phyloP scores from a whole-genome alignment of 2,113 vertebrate species.

The Psittacus erithacus region DNA sequence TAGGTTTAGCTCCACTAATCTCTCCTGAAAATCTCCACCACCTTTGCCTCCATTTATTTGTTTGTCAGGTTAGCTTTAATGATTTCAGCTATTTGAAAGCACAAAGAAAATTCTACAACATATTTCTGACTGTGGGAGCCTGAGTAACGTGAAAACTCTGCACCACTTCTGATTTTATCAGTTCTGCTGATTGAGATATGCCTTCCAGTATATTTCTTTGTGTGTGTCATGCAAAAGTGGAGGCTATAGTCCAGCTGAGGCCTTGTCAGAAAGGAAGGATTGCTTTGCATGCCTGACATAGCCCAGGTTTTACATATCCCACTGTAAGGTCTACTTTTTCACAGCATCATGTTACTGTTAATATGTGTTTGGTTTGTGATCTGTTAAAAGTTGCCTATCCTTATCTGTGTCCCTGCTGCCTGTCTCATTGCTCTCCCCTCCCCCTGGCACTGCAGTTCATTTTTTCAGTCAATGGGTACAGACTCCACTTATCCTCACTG shows the following conservation, averaged over 20 bases:
- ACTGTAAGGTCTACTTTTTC: neutral
- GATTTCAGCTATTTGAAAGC: neutral
- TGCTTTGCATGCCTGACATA: neutral
- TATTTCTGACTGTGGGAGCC: neutral
- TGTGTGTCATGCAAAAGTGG: neutral
- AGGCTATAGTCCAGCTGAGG: neutral
- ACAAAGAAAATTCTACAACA: neutral
- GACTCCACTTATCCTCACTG: neutral
- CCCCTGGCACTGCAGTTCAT: neutral
- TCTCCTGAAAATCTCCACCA: neutral
- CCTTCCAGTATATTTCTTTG: neutral
- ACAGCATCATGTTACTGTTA: neutral
- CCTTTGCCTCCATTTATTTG: neutral
- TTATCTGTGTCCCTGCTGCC: neutral
- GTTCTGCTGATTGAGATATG: neutral
- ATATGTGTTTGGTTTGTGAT: neutral
- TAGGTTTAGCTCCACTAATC: neutral
- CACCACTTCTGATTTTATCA: neutral
- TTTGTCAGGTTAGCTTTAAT: neutral
- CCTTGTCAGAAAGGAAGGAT: neutral
- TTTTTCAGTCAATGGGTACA: neutral
- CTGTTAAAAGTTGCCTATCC: neutral
- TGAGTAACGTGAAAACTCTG: neutral
- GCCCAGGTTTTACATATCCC: neutral
- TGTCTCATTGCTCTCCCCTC: fast-evolving